phyloP scores from a whole-genome alignment of 2,797 vertebrate species.

The Falco columbarius region DNA sequence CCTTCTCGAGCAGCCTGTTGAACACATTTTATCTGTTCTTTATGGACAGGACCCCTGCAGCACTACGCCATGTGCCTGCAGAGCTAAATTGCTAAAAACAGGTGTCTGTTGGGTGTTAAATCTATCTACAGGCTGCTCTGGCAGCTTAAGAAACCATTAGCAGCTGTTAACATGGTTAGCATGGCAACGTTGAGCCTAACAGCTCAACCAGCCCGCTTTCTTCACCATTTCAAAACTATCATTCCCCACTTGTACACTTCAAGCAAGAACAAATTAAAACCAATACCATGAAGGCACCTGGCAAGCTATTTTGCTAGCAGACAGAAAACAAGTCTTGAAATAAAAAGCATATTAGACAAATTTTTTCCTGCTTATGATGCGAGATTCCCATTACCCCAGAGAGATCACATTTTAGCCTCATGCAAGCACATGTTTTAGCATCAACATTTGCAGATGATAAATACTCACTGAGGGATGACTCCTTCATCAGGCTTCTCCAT shows the following conservation, averaged over 20 bases:
- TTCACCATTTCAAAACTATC: neutral
- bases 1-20: neutral
- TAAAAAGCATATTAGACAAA: neutral
- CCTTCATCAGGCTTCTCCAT: neutral
- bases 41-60: neutral
- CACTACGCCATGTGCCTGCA: neutral
- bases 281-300: slow-evolving; percentile 11
- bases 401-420: neutral
- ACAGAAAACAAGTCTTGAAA: neutral
- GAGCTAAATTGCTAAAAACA: slow-evolving; percentile 24
- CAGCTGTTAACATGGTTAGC: slow-evolving; percentile 48
- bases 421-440: neutral
- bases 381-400: neutral
- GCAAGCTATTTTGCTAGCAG: neutral
- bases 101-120: slow-evolving; percentile 30
- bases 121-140: slow-evolving; percentile 19
- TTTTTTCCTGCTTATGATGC: neutral
- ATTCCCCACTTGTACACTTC: neutral
- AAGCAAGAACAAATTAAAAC: slow-evolving; percentile 5
- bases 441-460: neutral
- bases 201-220: neutral
- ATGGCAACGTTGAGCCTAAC: neutral
- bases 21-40: neutral
- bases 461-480: neutral
- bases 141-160: slow-evolving; percentile 39